Evolutionary conservation across 2,888 invertebrate species (phyloP).

Genomic region (Acanthosepion pharaonis): DNA sequence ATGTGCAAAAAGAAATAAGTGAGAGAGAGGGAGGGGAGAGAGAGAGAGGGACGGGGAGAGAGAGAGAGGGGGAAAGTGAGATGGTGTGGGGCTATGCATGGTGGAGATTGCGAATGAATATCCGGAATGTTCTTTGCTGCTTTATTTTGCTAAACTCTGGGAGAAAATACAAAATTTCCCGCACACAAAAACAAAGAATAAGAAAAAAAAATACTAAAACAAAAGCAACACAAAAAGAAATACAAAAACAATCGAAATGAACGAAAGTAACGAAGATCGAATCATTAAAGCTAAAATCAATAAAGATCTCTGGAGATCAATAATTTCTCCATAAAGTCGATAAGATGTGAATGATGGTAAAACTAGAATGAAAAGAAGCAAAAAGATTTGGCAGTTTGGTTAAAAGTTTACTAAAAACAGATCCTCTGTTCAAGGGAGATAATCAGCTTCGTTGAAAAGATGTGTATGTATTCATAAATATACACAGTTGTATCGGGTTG

Average conservation of each 20-base stretch:
- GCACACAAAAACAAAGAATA: background rate
- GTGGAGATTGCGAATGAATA: background rate
- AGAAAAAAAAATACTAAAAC: too few relatives aligned
- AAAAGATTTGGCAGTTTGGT: background rate
- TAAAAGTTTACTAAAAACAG: background rate
- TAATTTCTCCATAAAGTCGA: background rate
- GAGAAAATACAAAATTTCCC: background rate
- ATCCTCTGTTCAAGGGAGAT: background rate
- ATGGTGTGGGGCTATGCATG: too few relatives aligned
- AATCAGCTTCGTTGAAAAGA: background rate
- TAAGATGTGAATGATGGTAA: background rate
- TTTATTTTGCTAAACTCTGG: background rate
- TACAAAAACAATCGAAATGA: background rate
- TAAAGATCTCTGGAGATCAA: background rate
- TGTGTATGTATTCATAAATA: too few relatives aligned
- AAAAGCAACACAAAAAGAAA: too few relatives aligned
- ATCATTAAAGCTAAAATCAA: slow-evolving; percentile 21
- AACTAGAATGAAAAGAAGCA: background rate
- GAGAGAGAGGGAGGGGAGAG: too few relatives aligned
- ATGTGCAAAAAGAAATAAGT: too few relatives aligned
- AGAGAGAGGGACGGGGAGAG: too few relatives aligned
- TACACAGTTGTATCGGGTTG: too few relatives aligned
- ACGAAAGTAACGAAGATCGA: background rate
- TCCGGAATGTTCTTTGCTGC: background rate
- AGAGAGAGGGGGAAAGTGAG: too few relatives aligned